phyloP scores from a whole-genome alignment of 2,113 vertebrate species.

The Varanus salvator region DNA sequence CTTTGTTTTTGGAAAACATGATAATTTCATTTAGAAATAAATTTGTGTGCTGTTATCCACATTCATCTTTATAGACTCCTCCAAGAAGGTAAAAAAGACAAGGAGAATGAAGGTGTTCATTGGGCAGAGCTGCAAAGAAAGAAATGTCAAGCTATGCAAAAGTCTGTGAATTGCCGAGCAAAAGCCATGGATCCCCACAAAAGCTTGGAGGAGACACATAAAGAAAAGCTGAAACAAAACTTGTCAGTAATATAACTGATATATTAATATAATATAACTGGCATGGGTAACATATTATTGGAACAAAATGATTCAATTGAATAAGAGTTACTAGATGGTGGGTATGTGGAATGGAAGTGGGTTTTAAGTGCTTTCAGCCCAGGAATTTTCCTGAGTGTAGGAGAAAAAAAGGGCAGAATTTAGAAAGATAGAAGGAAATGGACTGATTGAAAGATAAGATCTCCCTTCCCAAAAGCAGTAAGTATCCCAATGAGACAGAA shows the following conservation, averaged over 20 bases:
- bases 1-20: neutral
- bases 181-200: conserved; percentile 90
- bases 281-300: neutral
- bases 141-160: conserved; percentile 83
- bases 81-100: conserved; percentile 82
- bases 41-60: neutral
- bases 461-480: too few species aligned
- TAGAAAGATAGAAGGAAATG: too few species aligned
- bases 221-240: conserved; percentile 84
- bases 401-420: neutral
- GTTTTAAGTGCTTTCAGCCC: conserved; percentile 8
- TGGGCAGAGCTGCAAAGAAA: conserved; percentile 85
- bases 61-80: conserved; percentile 77
- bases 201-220: conserved; percentile 86
- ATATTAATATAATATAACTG: conserved; percentile 12
- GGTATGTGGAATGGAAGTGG: neutral
- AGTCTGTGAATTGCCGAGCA: conserved; percentile 83
- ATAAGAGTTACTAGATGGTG: neutral
- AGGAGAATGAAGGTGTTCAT: conserved; percentile 76
- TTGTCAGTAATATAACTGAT: conserved; percentile 75
- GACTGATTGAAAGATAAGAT: too few species aligned
- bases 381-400: neutral
- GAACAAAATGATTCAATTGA: neutral
- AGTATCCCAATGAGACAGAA: too few species aligned
- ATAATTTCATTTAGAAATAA: neutral